Evolutionary conservation across 2,888 invertebrate genomes (phyloP).

Genomic region (Hyposoter dolosus): DNA sequence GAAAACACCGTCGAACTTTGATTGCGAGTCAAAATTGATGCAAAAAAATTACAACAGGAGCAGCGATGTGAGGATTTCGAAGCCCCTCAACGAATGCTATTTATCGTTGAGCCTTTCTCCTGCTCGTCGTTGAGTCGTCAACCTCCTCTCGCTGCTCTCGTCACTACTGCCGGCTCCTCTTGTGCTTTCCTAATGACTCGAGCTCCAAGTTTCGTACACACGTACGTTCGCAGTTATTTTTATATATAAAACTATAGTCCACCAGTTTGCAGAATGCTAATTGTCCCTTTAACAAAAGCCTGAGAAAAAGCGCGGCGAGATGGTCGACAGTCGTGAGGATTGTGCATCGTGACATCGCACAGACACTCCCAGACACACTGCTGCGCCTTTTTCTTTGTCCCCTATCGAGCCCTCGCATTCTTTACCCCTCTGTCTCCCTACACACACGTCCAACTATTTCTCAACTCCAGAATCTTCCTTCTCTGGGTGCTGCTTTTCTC

Average conservation of each 20-base stretch:
- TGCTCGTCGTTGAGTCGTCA: constrained; percentile 45
- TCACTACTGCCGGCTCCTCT: constrained; percentile 17
- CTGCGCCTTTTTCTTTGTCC: constrained; percentile 35
- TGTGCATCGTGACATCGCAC: constrained; percentile 29
- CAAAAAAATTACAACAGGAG: neutral
- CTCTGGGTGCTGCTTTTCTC: neutral
- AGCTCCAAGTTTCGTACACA: constrained; percentile 26
- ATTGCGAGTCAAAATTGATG: neutral
- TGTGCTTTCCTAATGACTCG: constrained; percentile 70
- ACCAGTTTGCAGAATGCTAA: constrained; percentile 76
- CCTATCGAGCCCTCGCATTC: constrained; percentile 50
- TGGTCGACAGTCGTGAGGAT: constrained; percentile 51
- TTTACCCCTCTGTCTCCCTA: constrained; percentile 44
- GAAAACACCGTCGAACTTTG: neutral
- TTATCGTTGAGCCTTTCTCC: constrained; percentile 26
- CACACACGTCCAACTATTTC: constrained; percentile 28
- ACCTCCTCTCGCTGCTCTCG: constrained; percentile 19
- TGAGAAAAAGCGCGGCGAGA: constrained; percentile 51
- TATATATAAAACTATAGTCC: constrained; percentile 30
- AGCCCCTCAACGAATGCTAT: constrained; percentile 6
- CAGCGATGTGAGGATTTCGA: neutral
- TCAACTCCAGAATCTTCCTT: constrained; percentile 41
- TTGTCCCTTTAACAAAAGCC: constrained; percentile 76
- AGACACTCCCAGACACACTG: constrained; percentile 19
- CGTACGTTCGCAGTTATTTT: neutral